Evolutionary conservation across 1,140 invertebrate genomes (phyloP), one percentile per base, ranked within the genome.

Genomic region (Fragariocoptes setiger): DNA sequence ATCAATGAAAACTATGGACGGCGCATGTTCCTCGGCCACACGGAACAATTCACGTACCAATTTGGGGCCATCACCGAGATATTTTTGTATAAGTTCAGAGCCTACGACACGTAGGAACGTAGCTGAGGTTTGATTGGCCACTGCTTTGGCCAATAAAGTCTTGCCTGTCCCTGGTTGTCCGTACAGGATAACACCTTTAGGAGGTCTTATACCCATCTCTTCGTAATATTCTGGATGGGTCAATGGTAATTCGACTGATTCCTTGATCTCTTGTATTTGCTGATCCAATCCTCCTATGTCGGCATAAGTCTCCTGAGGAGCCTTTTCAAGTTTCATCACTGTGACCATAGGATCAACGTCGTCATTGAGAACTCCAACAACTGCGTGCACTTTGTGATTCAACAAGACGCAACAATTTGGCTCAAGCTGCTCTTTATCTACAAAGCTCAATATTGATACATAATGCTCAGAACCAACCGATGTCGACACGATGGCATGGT

Each of bases 271-370:
- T 60, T 97, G 90, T 59, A 99, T 99, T 62, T 99, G 92, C 38
- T 79, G 83, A 56, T 97, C 90, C n/a, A 97, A 62, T 37, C 88
- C 90, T 54, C 92, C 92, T 59, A 99, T 97, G 62, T 99, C 92
- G 15, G 90, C 90, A 58, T 99, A 99, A 0, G 92, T 99, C 62
- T 99, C 92, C 60, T 95, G 85, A 12, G 92, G 92, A 18, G 92
- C 92, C 56, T 99, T 99, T 54, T 99, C 92, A 25, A 99, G 56
- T 59, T 99, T 99, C 92, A 99, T 99, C 0, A 99, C 92, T 21
- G 86, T 97, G 1, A 99, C 92, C 90, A 99, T 97, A 14, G 92
- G 92, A 65, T 99, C 92, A n/a, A 86, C 94, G 54, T 99, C 92
- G 65, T 99, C 92, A 25, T 79, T 77, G 19, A 99, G 58, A 0